phyloP scores from a whole-genome alignment of 2,113 vertebrate species.

The Choloepus hoffmanni region DNA sequence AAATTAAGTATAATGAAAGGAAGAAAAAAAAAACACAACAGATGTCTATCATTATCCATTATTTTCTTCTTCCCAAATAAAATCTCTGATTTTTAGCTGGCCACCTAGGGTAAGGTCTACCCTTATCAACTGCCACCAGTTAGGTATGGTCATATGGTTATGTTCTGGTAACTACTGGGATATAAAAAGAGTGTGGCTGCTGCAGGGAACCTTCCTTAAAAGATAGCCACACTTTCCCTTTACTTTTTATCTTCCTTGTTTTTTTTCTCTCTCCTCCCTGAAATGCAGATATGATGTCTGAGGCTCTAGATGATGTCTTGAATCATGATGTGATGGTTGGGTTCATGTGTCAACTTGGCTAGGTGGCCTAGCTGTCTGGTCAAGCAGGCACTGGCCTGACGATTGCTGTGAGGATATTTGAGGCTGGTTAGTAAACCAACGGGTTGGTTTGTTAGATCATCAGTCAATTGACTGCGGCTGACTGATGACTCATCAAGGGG shows the following conservation, averaged over 20 bases:
- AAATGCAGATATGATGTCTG: neutral
- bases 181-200: too few relatives aligned
- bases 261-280: neutral
- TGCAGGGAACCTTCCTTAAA: neutral
- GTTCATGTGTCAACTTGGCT: too few relatives aligned
- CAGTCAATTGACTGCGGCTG: too few relatives aligned
- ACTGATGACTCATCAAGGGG: too few relatives aligned
- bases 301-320: neutral
- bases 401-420: too few relatives aligned
- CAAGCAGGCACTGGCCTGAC: too few relatives aligned
- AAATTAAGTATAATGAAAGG: neutral
- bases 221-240: neutral
- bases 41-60: neutral
- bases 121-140: neutral
- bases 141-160: neutral
- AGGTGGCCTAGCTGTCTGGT: too few relatives aligned
- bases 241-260: too few relatives aligned
- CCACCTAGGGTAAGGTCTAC: neutral
- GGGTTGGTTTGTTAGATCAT: too few relatives aligned
- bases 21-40: neutral
- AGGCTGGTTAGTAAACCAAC: too few relatives aligned
- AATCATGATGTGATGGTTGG: neutral
- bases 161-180: neutral
- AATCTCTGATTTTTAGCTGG: neutral
- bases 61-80: neutral